phyloP scores from a whole-genome alignment of 2,797 vertebrate genomes.

The Mormyrus hasselquistii region DNA sequence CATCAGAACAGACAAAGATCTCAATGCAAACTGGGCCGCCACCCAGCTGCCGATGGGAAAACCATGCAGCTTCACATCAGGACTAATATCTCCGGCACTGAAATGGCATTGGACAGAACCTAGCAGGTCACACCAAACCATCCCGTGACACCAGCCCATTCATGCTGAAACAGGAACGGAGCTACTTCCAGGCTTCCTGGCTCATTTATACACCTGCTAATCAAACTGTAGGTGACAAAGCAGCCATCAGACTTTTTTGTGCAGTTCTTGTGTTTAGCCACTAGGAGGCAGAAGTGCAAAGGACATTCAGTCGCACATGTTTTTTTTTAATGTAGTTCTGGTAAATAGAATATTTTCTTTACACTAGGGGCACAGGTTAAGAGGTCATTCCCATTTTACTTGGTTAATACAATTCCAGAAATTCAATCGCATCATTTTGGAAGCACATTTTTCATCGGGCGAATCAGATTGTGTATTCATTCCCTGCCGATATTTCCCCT shows the following conservation, averaged over 20 bases:
- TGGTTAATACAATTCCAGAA: not conserved
- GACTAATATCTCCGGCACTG: not conserved
- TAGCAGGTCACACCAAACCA: not conserved
- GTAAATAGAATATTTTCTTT: not conserved
- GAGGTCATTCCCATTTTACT: not conserved
- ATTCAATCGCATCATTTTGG: not conserved
- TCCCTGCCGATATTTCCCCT: not conserved
- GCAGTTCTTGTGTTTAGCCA: not conserved
- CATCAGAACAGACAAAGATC: not conserved
- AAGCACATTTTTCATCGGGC: not conserved
- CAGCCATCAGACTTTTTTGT: not conserved
- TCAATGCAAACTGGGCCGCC: not conserved
- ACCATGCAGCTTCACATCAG: not conserved
- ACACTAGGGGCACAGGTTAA: not conserved
- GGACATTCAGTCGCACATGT: not conserved
- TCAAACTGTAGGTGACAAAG: not conserved
- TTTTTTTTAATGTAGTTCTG: not conserved
- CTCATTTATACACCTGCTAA: not conserved
- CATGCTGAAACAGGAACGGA: not conserved
- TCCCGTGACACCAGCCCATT: not conserved
- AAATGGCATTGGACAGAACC: not conserved
- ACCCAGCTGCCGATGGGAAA: not conserved
- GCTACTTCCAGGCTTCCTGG: not conserved
- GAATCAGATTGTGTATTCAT: not conserved
- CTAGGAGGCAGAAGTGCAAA: not conserved